Evolutionary conservation across 1,140 invertebrate genomes (phyloP).

Genomic region (Rhagoletis pomonella): DNA sequence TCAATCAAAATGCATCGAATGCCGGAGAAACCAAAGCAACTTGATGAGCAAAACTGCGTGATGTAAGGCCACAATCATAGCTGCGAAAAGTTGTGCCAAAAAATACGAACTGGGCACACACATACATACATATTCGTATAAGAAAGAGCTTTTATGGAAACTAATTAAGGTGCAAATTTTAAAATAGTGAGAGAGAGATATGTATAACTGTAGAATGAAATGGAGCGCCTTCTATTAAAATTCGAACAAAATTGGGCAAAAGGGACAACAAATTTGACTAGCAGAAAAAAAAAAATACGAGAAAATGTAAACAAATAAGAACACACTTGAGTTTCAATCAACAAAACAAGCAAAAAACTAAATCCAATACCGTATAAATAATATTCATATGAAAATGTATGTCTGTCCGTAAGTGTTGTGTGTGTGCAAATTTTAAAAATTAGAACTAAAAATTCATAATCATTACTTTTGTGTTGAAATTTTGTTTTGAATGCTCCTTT

Average conservation of each 20-base stretch:
- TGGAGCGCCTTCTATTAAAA: not conserved
- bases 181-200: not conserved
- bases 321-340: not conserved
- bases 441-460: not conserved
- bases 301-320: not conserved
- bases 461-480: not conserved
- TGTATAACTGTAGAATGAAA: not conserved
- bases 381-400: constrained; percentile 4
- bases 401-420: constrained; percentile 2
- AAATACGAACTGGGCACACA: too few relatives aligned
- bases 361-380: not conserved
- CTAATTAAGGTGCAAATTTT: not conserved
- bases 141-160: constrained; percentile 5
- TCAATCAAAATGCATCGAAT: too few relatives aligned
- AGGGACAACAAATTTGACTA: not conserved
- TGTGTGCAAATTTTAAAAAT: not conserved
- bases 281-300: not conserved
- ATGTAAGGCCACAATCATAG: not conserved
- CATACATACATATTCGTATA: not conserved
- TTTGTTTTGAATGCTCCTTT: not conserved
- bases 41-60: too few relatives aligned
- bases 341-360: not conserved
- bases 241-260: not conserved
- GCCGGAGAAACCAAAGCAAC: too few relatives aligned
- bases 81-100: not conserved